These are phyloP conservation scores for Platerodrilus igneus DNA, from an alignment of 2,888 invertebrate genomes.

Conservation along the genomic window DNA sequence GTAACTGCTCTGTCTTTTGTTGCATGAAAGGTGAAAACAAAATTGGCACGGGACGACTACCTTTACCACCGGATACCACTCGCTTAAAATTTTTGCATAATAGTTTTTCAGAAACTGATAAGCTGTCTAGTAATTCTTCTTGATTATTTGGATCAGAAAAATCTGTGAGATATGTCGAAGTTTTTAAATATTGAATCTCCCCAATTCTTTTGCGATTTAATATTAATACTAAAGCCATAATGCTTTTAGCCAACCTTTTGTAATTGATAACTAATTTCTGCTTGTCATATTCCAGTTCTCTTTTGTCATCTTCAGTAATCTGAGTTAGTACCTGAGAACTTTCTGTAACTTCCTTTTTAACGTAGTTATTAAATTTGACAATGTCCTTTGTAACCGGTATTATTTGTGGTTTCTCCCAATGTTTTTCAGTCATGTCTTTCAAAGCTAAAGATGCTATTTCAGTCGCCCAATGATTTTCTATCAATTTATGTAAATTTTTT, in stretches of 20 bases:
- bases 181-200: slow-evolving; percentile 22
- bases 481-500: slow-evolving; percentile 6
- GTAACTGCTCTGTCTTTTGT: slow-evolving; percentile 14
- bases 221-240: slow-evolving; percentile 19
- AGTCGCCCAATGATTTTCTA: slow-evolving; percentile 15
- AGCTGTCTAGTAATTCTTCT: slow-evolving; percentile 18
- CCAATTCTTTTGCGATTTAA: slow-evolving; percentile 24
- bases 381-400: slow-evolving; percentile 17
- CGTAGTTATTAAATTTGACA: slow-evolving; percentile 10
- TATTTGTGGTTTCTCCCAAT: slow-evolving; percentile 18
- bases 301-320: slow-evolving; percentile 17
- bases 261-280: slow-evolving; percentile 5
- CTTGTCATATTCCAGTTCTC: slow-evolving; percentile 2
- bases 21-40: slow-evolving; percentile 19
- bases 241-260: slow-evolving; percentile 18
- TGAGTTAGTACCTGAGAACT: too few species aligned
- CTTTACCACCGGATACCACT: slow-evolving; percentile 18
- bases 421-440: slow-evolving; percentile 15
- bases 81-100: slow-evolving; percentile 22
- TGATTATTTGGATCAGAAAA: slow-evolving; percentile 12
- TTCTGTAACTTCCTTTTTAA: slow-evolving; percentile 6
- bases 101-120: slow-evolving; percentile 18
- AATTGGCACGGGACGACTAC: slow-evolving; percentile 18
- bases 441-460: slow-evolving; percentile 18
- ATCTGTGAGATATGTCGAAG: slow-evolving; percentile 11